Evolutionary conservation across 64 coral and sea anemone genomes (phyloP), one percentile per base, ranked within the genome.

Genomic region (Actinia tenebrosa): DNA sequence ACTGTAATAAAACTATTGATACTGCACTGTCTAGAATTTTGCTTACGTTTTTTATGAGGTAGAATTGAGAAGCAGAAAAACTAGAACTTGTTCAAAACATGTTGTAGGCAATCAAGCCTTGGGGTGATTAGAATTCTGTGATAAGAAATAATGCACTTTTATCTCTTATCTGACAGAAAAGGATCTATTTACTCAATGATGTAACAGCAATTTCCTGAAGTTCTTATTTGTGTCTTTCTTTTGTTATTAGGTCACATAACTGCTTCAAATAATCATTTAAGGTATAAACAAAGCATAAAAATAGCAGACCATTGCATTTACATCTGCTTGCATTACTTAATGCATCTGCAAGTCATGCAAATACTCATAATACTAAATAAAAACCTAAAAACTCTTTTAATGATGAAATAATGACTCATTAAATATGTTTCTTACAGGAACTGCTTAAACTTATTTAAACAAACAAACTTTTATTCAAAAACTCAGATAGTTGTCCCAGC

Each of bases 81-180:
- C 69, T 43, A 75, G 69, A 42, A 14, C 27, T 75, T 42, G 2
- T 11, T 26, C 26, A 42, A 42, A 75, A 42, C 69, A 75, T 75
- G 26, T 75, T 75, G 15, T 27, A 42, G 69, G 13, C 37, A 75
- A 42, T 16, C n/a, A 75, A 37, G 69, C 26, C 26, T 75, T 75
- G 69, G 6, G 2, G 10, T 75, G 3, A 43, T 75, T 75, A 75
- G 10, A 26, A 2, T 75, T 8, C 10, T 15, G 13, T 30, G 69
- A 75, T 75, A 75, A 75, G 69, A 30, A 75, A 75, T 75, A 75
- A 42, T 75, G n/a, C 69, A 75, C 3, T n/a, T n/a, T 75, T 75
- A 27, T 30, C n/a, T 75, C 27, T 75, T 75, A 75, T 75, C 69
- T 37, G 30, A 37, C 30, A 75, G 69, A 75, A 30, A n/a, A 23